A percentile compares a stretch with the other conserved stretches of the same genome.
These are phyloP conservation scores for Phrynosoma platyrhinos DNA, from an alignment of 2,113 vertebrate genomes.

Conservation along the genomic window DNA sequence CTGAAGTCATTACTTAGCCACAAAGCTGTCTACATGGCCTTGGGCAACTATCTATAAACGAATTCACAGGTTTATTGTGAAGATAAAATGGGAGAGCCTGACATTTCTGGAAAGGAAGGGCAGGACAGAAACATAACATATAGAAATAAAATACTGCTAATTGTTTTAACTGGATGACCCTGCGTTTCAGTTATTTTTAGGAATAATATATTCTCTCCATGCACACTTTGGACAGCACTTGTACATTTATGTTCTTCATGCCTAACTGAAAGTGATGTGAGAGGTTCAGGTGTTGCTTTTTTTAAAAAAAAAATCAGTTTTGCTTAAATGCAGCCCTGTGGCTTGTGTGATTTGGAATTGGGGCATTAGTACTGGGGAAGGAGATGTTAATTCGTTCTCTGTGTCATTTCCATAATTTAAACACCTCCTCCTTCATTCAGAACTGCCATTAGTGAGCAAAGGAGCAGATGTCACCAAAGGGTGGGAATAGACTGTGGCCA, in stretches of 20 bases:
- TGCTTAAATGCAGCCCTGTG: background rate
- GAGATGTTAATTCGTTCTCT: background rate
- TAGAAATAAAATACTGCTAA: background rate
- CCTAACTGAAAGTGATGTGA: background rate
- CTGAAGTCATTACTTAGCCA: background rate
- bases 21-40: background rate
- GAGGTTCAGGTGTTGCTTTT: background rate
- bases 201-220: background rate
- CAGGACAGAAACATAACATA: background rate
- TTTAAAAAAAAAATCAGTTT: background rate
- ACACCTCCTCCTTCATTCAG: too few species aligned
- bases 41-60: background rate
- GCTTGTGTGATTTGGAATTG: background rate
- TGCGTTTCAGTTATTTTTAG: background rate
- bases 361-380: background rate
- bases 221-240: background rate
- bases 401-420: background rate
- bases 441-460: background rate
- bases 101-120: background rate
- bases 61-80: too few species aligned
- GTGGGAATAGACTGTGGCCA: too few species aligned
- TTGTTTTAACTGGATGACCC: background rate
- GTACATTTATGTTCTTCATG: background rate
- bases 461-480: background rate
- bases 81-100: background rate